Conservation (phyloP, 1,140 invertebrate genomes). For the Bombus waltoni region DNA sequence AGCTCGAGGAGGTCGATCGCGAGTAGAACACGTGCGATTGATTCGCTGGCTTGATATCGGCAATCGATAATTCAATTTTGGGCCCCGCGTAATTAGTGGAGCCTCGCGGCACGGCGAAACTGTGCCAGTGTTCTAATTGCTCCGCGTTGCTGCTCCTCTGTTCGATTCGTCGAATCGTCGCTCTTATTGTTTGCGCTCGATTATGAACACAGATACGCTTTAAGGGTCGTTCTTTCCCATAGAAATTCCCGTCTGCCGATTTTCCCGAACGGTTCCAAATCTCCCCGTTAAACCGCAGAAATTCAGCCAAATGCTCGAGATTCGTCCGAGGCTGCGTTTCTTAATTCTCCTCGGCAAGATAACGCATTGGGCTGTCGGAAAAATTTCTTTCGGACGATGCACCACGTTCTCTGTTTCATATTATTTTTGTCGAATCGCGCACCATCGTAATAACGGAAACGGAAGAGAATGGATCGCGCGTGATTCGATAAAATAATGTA, state of each 20-base stretch:
- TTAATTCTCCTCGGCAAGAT: no score
- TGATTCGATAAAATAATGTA: no score
- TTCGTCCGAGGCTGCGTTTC: no score
- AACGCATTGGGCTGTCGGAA: no score
- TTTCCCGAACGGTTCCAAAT: no score
- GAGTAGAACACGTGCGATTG: slow-evolving; percentile 22
- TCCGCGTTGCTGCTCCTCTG: neutral
- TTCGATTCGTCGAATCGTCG: neutral
- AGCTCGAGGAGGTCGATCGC: neutral
- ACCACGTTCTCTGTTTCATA: no score
- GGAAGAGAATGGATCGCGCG: no score
- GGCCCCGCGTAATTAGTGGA: slow-evolving; percentile 35
- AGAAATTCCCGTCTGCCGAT: neutral
- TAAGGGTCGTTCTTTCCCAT: neutral
- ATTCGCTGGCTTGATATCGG: slow-evolving; percentile 36
- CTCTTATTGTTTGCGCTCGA: neutral
- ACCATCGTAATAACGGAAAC: no score
- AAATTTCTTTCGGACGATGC: no score
- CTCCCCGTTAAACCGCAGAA: no score
- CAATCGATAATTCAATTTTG: slow-evolving; percentile 50
- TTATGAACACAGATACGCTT: neutral
- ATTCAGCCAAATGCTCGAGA: no score
- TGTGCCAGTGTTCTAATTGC: slow-evolving; percentile 40
- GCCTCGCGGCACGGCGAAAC: slow-evolving; percentile 23
- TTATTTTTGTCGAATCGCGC: no score